Base-by-base conservation (phyloP, 1,140 invertebrate species). In the Saccostrea glomerata region DNA sequence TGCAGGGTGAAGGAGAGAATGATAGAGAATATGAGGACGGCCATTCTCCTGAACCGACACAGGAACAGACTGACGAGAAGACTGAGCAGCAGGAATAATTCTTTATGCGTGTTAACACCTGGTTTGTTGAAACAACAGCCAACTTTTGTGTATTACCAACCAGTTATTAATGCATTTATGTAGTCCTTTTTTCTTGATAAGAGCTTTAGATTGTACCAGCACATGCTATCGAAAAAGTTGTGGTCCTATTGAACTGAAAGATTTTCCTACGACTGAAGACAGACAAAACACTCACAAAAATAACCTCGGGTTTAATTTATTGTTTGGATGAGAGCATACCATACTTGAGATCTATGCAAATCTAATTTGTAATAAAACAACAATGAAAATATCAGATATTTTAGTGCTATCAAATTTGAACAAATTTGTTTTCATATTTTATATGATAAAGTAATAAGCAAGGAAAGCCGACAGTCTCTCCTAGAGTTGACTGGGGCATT, bases 191-290 rank as follows among this genome's bases (percentile, higher is more conserved):
- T 84, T 84, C 82, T 84, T 84, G 82, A 84, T 55, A 84, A 84
- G 82, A 84, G 82, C 82, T 84, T 84, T 84, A 84, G 55, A 84
- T 84, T 84, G 70, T 84, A 84, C 40, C 82, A 84, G 82, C 82
- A 84, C 82, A 84, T 84, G 82, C 82, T 84, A 84, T 84, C 47
- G 40, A 84, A n/a, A 84, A 84, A 77, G 70, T 77, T 77, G 70
- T 77, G 70, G 70, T 77, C 70, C 70, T 77, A 25, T 77, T 77
- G 70, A 77, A 77, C 23, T 77, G 70, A 77, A 60, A 77, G 70
- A 77, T 36, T 77, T 73, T 63, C 25, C 25, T 36, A 25, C 30
- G 70, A 77, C 70, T 30, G 30, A 30, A 15, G 70, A 77, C 70
- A 36, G 70, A 77, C 70, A 36, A 77, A 30, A 77, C 23, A 77